phyloP scores from a whole-genome alignment of 2,797 vertebrate genomes.

The Notamacropus eugenii region DNA sequence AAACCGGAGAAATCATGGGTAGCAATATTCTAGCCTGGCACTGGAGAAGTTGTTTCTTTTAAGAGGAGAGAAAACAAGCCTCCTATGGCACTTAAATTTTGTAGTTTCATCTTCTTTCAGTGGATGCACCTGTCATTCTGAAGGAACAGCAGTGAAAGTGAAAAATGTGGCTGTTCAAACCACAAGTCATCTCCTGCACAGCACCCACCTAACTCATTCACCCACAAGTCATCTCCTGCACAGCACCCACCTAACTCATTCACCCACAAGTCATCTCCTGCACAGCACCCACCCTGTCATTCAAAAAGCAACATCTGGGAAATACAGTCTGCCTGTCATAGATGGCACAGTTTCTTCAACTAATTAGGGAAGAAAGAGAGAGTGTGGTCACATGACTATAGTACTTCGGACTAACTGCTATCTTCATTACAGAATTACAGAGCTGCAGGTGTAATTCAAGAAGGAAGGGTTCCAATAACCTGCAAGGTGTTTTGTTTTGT shows the following conservation, averaged over 20 bases:
- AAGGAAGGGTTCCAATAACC: neutral
- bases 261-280: neutral
- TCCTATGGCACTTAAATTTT: neutral
- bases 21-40: neutral
- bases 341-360: neutral
- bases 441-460: neutral
- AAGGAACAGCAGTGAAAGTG: neutral
- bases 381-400: neutral
- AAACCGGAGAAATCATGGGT: neutral
- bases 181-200: neutral
- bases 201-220: neutral
- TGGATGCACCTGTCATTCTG: neutral
- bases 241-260: too few species aligned
- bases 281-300: conserved; percentile 9
- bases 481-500: neutral
- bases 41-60: neutral
- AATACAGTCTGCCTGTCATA: neutral
- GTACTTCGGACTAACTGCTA: neutral
- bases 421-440: neutral
- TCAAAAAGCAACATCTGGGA: conserved; percentile 1
- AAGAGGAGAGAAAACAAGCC: neutral
- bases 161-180: neutral
- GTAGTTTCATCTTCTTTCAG: neutral
- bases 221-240: neutral
- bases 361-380: neutral